Base-by-base conservation (phyloP, 2,797 vertebrate genomes). In the Takifugu rubripes region DNA sequence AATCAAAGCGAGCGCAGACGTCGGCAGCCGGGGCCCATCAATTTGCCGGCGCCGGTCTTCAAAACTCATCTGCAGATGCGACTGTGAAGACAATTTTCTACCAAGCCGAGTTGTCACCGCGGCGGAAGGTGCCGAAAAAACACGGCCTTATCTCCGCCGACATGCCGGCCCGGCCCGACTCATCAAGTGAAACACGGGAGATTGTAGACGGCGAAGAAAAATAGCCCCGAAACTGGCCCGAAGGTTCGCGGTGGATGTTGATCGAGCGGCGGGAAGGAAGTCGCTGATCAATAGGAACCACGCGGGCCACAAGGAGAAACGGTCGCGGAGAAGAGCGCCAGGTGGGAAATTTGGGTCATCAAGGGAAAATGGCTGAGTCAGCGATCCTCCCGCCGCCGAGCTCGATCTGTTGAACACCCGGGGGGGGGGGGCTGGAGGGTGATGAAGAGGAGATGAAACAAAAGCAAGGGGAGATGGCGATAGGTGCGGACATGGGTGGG, bases 261-360 rank as follows among this genome's bases (percentile, higher is more conserved):
- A 66, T 25, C 33, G 66, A 74, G 65, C 25, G 47, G 71, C 21
- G 68, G 66, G 77, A 75, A 64, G 66, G 74, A 74, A 64, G 61
- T 66, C 17, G 29, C 49, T 68, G 74, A 84, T 85, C 77, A 79
- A 77, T 79, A 76, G 66, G 67, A 47, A 83, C 66, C 80, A 61
- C 78, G 66, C 62, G 54, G 45, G 68, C 72, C 64, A 49, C 56
- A 51, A 62, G 36, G 47, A 57, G 61, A 69, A 64, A 68, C 63
- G 78, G 68, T 72, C 52, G 56, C 45, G 68, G 59, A 55, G 49
- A 53, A 75, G 75, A 42, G 75, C 93, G 92, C 87, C 87, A 84
- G 84, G 91, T 92, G 90, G 92, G 90, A 92, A 92, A 96, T 95
- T 92, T 93, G 91, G 95, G 94, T 95, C 94, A 93, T 92, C 90